phyloP scores from a whole-genome alignment of 2,113 vertebrate species.

The Istiophorus platypterus region DNA sequence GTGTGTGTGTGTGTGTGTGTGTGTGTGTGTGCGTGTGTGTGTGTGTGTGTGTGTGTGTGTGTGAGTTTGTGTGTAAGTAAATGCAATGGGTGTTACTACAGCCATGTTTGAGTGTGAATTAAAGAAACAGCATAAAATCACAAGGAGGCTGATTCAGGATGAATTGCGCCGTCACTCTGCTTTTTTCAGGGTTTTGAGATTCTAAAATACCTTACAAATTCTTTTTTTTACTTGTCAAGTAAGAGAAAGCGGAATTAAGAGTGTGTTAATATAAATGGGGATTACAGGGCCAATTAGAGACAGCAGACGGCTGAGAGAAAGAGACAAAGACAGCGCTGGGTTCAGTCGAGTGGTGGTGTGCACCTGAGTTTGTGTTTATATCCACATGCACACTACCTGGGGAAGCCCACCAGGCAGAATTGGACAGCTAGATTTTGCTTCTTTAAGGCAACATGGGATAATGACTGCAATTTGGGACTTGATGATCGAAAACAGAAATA shows the following conservation, averaged over 20 bases:
- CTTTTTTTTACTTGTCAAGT: slow-evolving; percentile 42
- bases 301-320: slow-evolving; percentile 20
- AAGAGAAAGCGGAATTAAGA: slow-evolving; percentile 18
- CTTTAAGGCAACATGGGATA: slow-evolving; percentile 59
- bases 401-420: slow-evolving; percentile 47
- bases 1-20: slow-evolving; percentile 30
- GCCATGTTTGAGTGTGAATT: slow-evolving; percentile 29
- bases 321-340: slow-evolving; percentile 41
- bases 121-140: slow-evolving; percentile 39
- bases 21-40: slow-evolving; percentile 17
- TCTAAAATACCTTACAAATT: slow-evolving; percentile 23
- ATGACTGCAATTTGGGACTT: slow-evolving; percentile 75
- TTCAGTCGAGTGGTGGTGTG: slow-evolving; percentile 5
- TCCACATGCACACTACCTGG: slow-evolving; percentile 32
- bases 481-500: slow-evolving; percentile 64
- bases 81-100: slow-evolving; percentile 20
- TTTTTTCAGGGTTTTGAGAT: slow-evolving; percentile 43
- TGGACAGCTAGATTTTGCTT: slow-evolving; percentile 72
- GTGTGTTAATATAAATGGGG: slow-evolving; percentile 15
- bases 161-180: slow-evolving; percentile 59
- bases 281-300: slow-evolving; percentile 28
- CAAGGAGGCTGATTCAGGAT: slow-evolving; percentile 38
- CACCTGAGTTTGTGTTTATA: slow-evolving; percentile 37
- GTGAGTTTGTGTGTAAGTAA: neutral
- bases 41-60: slow-evolving; percentile 18